A percentile compares a stretch with the other conserved stretches of the same genome.
phyloP scores from a whole-genome alignment of 2,888 invertebrate genomes.

The Lamproptera curius region DNA sequence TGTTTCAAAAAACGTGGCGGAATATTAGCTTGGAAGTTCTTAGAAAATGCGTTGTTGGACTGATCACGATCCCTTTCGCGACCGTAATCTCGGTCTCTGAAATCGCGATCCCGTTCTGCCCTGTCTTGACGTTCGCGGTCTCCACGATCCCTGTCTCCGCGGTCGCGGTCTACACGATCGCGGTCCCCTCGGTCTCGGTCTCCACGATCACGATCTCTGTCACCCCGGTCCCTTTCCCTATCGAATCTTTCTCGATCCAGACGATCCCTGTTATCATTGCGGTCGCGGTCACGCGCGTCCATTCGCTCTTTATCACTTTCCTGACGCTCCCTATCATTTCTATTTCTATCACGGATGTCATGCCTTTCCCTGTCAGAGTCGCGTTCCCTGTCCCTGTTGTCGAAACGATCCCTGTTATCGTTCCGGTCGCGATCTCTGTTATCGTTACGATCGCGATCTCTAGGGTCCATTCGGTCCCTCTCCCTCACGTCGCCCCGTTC shows the following conservation, averaged over 20 bases:
- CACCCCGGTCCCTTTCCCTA: conserved; percentile 37
- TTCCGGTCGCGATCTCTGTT: conserved; percentile 31
- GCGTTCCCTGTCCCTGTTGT: conserved; percentile 45
- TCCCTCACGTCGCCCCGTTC: conserved; percentile 43
- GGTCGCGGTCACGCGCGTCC: conserved; percentile 49
- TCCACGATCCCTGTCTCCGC: conserved; percentile 39
- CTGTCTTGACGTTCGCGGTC: conserved; percentile 38
- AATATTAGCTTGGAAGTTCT: conserved; percentile 88
- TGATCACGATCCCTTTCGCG: conserved; percentile 73
- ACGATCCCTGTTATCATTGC: conserved; percentile 49
- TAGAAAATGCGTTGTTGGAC: conserved; percentile 81
- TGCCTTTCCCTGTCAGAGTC: conserved; percentile 34
- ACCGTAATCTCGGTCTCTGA: conserved; percentile 38
- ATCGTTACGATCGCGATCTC: conserved; percentile 31
- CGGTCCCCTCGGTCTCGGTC: conserved; percentile 48
- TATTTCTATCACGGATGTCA: conserved; percentile 31
- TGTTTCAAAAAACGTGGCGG: conserved; percentile 92
- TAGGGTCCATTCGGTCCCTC: conserved; percentile 35
- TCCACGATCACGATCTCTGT: conserved; percentile 40
- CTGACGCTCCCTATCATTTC: conserved; percentile 37
- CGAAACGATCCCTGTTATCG: conserved; percentile 38
- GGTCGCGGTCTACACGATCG: conserved; percentile 38
- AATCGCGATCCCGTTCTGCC: conserved; percentile 42
- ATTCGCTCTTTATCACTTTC: conserved; percentile 40
- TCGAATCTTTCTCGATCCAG: conserved; percentile 35